Evolutionary conservation across 2,797 vertebrate species (phyloP).

Genomic region (Phoxinus dragarum): DNA sequence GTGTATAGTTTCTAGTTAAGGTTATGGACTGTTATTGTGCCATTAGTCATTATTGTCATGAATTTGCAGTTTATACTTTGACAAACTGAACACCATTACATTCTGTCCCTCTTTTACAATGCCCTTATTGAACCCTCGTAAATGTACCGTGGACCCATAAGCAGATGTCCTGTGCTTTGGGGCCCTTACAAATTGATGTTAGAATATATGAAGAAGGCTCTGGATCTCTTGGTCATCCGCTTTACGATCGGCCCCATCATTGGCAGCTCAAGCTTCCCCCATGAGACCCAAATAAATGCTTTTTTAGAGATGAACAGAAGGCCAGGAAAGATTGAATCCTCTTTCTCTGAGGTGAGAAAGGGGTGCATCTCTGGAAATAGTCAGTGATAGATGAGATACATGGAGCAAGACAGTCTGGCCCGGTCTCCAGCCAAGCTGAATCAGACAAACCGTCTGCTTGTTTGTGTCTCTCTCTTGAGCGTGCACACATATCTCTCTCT

Average conservation of each 20-base stretch:
- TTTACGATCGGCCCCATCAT: slow-evolving; percentile 65
- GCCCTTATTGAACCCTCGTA: slow-evolving; percentile 17
- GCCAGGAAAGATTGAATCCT: slow-evolving; percentile 79
- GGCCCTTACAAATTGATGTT: slow-evolving; percentile 72
- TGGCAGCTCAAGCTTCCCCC: slow-evolving; percentile 70
- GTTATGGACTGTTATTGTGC: neutral
- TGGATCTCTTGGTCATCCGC: slow-evolving; percentile 68
- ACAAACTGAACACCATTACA: slow-evolving; percentile 41
- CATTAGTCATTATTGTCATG: neutral
- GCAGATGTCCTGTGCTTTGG: slow-evolving; percentile 58
- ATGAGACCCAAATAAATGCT: slow-evolving; percentile 70
- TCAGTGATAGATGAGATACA: slow-evolving; percentile 83
- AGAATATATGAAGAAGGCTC: slow-evolving; percentile 70
- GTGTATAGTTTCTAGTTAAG: neutral
- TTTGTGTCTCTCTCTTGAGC: slow-evolving; percentile 59
- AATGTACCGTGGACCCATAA: slow-evolving; percentile 4
- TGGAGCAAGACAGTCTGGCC: slow-evolving; percentile 75
- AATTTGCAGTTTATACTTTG: neutral
- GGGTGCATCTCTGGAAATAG: slow-evolving; percentile 74
- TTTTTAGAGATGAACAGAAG: slow-evolving; percentile 78
- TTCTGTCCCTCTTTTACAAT: slow-evolving; percentile 10
- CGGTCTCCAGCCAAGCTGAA: slow-evolving; percentile 79
- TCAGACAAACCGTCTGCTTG: slow-evolving; percentile 65
- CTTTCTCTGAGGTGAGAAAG: slow-evolving; percentile 60
- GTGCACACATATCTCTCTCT: slow-evolving; percentile 65